Conservation (phyloP, 2,888 invertebrate genomes). For the Watsonalla binaria region DNA sequence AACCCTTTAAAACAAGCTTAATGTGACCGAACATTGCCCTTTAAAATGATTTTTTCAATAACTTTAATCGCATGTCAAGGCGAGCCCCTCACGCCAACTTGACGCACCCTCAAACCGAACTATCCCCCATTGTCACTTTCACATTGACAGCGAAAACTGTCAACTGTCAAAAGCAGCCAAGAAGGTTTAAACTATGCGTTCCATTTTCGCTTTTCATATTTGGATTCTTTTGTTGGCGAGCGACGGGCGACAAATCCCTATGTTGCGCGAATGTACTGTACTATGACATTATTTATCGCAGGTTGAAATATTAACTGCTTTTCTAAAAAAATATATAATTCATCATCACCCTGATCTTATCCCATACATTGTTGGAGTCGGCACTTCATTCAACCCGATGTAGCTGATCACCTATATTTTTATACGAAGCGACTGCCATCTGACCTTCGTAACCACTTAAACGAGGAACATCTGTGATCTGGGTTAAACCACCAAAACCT, state of each 20-base stretch:
- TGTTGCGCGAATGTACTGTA: conserved; percentile 13
- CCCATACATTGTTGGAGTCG: too few species aligned
- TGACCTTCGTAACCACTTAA: too few species aligned
- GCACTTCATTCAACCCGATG: too few species aligned
- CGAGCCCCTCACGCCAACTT: conserved; percentile 46
- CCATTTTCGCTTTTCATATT: conserved; percentile 64
- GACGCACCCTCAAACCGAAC: conserved; percentile 70
- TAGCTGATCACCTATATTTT: too few species aligned
- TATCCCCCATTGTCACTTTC: conserved; percentile 63
- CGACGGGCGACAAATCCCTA: conserved; percentile 41
- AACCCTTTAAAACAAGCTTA: conserved; percentile 41
- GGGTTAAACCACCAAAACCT: too few species aligned
- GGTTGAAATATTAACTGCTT: too few species aligned
- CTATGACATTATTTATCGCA: too few species aligned
- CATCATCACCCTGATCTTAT: too few species aligned
- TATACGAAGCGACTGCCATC: too few species aligned
- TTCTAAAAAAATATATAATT: too few species aligned
- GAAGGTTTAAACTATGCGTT: conserved; percentile 75
- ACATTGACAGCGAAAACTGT: conserved; percentile 72
- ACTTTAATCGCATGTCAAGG: conserved; percentile 71
- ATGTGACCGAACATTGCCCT: conserved; percentile 39
- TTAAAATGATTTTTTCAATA: conserved; percentile 64
- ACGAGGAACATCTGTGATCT: too few species aligned
- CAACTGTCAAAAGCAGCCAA: conserved; percentile 77
- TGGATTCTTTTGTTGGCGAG: conserved; percentile 52